Base-by-base conservation (phyloP, 2,113 vertebrate species). In the Reinhardtius hippoglossoides region DNA sequence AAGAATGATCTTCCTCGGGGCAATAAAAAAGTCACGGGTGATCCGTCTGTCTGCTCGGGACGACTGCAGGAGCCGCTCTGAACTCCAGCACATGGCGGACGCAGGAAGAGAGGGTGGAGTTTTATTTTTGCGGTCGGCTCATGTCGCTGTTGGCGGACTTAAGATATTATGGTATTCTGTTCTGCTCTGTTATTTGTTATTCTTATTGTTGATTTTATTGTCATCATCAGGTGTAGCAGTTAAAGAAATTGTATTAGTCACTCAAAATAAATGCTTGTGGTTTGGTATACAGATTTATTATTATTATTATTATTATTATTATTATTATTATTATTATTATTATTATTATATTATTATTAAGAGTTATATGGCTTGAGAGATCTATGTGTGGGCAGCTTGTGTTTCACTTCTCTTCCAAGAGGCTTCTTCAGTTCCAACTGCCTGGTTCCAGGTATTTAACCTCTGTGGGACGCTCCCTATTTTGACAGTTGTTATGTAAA, bases 1-100 rank as follows among this genome's bases (percentile, higher is more conserved):
- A 79, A 84, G 73, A 75, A 81, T 78, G 81, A 86, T 74, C 87
- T 88, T 91, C 83, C 82, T 91, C 37, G 13, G 71, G 85, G 85
- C 82, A 74, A 66, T 88, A 87, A 90, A 87, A 84, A 18, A 89
- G 84, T 85, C 82, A 82, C 40, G 72, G 81, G 81, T 70, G 82
- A 81, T 89, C 21, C 21, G 80, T 87, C 87, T 71, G 75, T 83
- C 70, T 65, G 16, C 72, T 79, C n/a, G 57, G 72, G 71, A 85
- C 31, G 63, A 65, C 81, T 80, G 31, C 67, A 76, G 78, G 76
- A 73, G 72, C 52, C 63, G 64, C 75, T 62, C 74, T 70, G 85
- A 52, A 56, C 68, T 56, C 55, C 72, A 42, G 71, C 60, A 84
- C 66, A 84, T 42, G 66, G 54, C 67, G 69, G 67, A 72, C 66